Evolutionary conservation across 2,113 vertebrate species (phyloP), one percentile per base, ranked within the genome.

Genomic region (Panthera uncia): DNA sequence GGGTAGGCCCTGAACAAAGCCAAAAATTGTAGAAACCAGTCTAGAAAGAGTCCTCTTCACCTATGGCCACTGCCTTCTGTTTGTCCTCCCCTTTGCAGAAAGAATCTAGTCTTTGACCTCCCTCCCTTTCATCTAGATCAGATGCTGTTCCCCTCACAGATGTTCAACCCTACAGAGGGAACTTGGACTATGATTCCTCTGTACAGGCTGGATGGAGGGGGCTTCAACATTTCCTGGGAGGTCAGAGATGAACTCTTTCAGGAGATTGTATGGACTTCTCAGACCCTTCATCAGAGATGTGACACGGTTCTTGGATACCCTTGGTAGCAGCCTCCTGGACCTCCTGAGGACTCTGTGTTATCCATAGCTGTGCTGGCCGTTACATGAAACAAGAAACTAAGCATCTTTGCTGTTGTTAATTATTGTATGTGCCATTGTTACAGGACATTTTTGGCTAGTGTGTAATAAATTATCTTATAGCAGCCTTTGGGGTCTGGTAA

Each of bases 401-500:
- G 97, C 95, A 78, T 97, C 91, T 97, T 97, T 98, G 95, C 94
- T 97, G 95, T 97, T 98, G 98, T 98, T 97, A 98, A 98, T 97
- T 98, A 97, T 76, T 98, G 96, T 99, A 98, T 1, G 98, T 99
- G 98, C 99, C 99, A 98, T 98, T 98, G 98, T 98, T 98, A 98
- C 15, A 74, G 89, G 86, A 98, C 90, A 98, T 97, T 97, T 96
- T 98, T 98, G 98, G 71, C 92, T 98, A 94, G 97, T 98, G 98
- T 98, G 92, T 98, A 99, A 99, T 99, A 99, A 99, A 99, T 98
- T 97, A 95, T 95, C 98, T 98, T 98, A 98, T 98, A 98, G 97
- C 98, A 98, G 96, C 95, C 95, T 97, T 86, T 89, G 61, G 74
- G 29, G 95, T 96, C 57, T 98, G 94, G 41, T 98, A 92, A 98